Conservation (phyloP, 2,113 vertebrate genomes). For the Taxidea taxus region DNA sequence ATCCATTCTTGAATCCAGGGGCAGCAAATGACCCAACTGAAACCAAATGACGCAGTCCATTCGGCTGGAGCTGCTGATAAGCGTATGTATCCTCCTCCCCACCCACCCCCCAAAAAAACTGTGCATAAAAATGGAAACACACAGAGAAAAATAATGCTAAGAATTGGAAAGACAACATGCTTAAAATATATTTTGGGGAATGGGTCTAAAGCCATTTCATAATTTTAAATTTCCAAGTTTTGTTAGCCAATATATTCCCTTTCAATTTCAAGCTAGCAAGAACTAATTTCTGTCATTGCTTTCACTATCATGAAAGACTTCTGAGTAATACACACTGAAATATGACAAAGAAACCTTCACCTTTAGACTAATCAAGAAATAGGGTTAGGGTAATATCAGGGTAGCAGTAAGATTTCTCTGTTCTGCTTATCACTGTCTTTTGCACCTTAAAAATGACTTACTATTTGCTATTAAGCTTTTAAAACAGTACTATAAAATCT, state of each 20-base stretch:
- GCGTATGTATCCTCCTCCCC: rapidly evolving
- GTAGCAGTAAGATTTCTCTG: not conserved
- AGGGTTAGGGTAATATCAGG: not conserved
- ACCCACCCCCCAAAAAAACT: not conserved
- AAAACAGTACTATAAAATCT: not conserved
- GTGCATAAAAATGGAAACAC: not conserved
- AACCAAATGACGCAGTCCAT: not conserved
- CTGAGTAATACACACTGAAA: not conserved
- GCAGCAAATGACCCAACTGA: not conserved
- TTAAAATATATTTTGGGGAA: not conserved
- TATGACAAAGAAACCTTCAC: not conserved
- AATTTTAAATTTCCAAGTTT: not conserved
- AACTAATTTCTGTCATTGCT: not conserved
- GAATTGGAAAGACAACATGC: not conserved
- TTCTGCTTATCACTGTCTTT: not conserved
- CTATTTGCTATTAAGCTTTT: not conserved
- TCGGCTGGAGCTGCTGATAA: not conserved
- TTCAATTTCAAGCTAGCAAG: not conserved
- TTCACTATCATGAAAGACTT: not conserved
- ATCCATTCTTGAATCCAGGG: not conserved
- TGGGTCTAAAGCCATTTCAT: not conserved
- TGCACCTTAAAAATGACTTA: not conserved
- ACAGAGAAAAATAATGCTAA: not conserved
- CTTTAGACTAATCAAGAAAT: not conserved
- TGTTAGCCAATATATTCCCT: not conserved